Conservation (phyloP, 2,888 invertebrate species). For the Desoria tigrina region DNA sequence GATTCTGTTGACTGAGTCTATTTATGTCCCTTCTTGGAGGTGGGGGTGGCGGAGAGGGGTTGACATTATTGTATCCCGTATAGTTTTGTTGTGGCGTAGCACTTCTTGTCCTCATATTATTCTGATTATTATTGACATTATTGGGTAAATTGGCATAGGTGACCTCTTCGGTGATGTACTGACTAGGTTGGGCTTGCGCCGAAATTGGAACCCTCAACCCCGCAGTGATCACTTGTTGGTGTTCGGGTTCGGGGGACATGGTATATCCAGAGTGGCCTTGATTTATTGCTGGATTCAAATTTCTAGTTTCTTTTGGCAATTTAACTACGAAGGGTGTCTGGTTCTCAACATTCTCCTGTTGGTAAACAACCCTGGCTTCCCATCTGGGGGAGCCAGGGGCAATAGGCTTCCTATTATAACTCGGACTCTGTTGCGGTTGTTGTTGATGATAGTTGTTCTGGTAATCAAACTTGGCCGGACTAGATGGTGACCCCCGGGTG, state of each 20-base stretch:
- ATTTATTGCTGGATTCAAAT: constrained; percentile 26
- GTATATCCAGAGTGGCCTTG: constrained; percentile 31
- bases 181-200: constrained; percentile 17
- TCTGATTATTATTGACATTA: constrained; percentile 10
- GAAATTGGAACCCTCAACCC: constrained; percentile 48
- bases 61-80: constrained; percentile 20
- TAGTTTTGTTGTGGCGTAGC: constrained; percentile 25
- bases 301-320: constrained; percentile 39
- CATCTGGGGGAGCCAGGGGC: constrained; percentile 45
- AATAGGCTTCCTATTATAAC: constrained; percentile 32
- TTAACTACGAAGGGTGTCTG: constrained; percentile 45
- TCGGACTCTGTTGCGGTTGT: constrained; percentile 24
- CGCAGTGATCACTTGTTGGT: constrained; percentile 47
- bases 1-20: constrained; percentile 23
- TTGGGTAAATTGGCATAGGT: constrained; percentile 46
- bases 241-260: constrained; percentile 40
- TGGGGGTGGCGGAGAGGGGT: constrained; percentile 46
- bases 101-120: constrained; percentile 29
- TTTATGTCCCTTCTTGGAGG: constrained; percentile 48
- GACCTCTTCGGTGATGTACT: constrained; percentile 37
- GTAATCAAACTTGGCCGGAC: constrained; percentile 42
- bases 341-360: constrained; percentile 43
- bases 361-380: constrained; percentile 53
- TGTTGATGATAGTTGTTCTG: constrained; percentile 21
- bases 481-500: constrained; percentile 40